Conservation (phyloP, 2,888 invertebrate genomes). For the Willowsia nigromaculata region DNA sequence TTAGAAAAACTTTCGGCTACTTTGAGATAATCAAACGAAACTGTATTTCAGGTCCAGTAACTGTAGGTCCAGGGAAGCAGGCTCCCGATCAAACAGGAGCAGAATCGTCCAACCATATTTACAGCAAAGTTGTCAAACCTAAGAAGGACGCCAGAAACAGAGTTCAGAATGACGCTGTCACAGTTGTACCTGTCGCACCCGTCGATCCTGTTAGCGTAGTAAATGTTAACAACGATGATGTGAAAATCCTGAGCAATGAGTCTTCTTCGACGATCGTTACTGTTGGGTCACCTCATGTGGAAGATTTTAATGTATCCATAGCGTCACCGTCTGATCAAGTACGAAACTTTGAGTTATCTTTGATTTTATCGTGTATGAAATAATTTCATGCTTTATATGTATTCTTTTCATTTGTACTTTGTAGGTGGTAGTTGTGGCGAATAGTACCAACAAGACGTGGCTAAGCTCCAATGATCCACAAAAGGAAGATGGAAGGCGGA, state of each 20-base stretch:
- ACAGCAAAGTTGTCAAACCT: constrained; percentile 65
- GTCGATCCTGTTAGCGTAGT: constrained; percentile 75
- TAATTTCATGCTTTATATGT: background rate
- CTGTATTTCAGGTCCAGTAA: constrained; percentile 45
- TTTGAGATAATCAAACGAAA: too few relatives aligned
- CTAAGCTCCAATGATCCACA: constrained; percentile 80
- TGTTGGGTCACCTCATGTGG: constrained; percentile 70
- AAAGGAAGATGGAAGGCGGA: constrained; percentile 62
- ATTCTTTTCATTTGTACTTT: background rate
- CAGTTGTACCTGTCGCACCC: constrained; percentile 77
- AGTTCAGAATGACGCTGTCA: constrained; percentile 72
- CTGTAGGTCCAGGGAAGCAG: constrained; percentile 1
- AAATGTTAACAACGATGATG: constrained; percentile 77
- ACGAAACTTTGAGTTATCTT: background rate
- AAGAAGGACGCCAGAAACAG: constrained; percentile 44
- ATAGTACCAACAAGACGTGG: constrained; percentile 87
- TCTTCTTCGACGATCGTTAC: constrained; percentile 76
- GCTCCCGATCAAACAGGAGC: background rate
- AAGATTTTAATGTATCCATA: constrained; percentile 67
- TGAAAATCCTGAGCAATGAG: constrained; percentile 73
- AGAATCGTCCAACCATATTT: constrained; percentile 56
- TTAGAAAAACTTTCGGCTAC: too few relatives aligned
- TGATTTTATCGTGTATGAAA: background rate
- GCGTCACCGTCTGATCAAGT: constrained; percentile 73
- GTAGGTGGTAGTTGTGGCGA: constrained; percentile 89